Evolutionary conservation across 2,113 vertebrate species (phyloP), one percentile per base, ranked within the genome.

Genomic region (Pelusios castaneus): DNA sequence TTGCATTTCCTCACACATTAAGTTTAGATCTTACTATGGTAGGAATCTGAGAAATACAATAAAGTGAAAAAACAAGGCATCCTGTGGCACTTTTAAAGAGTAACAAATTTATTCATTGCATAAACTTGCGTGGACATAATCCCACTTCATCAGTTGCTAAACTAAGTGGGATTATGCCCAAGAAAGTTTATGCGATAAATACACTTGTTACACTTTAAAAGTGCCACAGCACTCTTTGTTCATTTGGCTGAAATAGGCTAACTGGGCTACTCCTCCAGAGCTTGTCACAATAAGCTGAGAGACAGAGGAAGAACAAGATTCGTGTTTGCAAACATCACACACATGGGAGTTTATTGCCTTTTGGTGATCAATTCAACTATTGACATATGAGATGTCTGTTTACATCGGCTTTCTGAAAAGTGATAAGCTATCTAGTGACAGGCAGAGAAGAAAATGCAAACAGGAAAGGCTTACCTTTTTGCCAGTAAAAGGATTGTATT

Each of bases 401-500:
- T 93, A 81, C 78, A 77, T 8, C 52, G 73, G 84, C 73, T 81
- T 38, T 43, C 10, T 56, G 77, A 31, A 67, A 82, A 38, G 81
- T n/a, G 76, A 56, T 67, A 24, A 88, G 51, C 84, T 84, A 70
- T 67, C 51, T 70, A 84, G 90, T 84, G 87, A 94, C 93, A 95
- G 86, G 84, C 67, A 87, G 34, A 88, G 78, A 67, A 78, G 16
- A 82, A 90, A 92, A 13, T 27, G 73, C 58, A 91, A 91, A 80
- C 4, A 84, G 92, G 54, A 79, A 83, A 52, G 12, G 27, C 43
- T 85, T 58, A 77, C n/a, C 0, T 0, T 75, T 92, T 55, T 80
- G n/a, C 90, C 88, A 90, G 49, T 43, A 58, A 24, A 51, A 89
- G 24, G 47, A 47, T 17, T 63, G 55, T 76, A 43, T 43, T 11